Evolutionary conservation across 2,113 vertebrate species (phyloP).

Genomic region (Neodontobutis hainanensis): DNA sequence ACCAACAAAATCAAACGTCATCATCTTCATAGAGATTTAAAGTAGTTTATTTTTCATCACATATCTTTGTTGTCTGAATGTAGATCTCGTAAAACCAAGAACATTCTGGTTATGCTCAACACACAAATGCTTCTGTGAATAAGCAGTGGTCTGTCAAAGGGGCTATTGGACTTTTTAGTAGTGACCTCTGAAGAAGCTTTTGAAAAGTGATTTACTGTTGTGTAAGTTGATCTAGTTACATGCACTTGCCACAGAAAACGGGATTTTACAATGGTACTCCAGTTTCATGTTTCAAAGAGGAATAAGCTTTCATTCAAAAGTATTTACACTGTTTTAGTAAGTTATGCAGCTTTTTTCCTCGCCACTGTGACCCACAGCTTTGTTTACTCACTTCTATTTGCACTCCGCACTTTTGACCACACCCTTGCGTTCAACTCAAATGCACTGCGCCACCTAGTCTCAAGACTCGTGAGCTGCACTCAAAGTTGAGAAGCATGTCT

Average conservation of each 20-base stretch:
- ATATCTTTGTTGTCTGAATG: no score
- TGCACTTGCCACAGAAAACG: background rate
- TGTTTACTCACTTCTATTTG: background rate
- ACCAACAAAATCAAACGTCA: no score
- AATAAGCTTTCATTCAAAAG: background rate
- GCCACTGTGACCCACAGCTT: background rate
- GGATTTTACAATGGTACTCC: no score
- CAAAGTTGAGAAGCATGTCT: background rate
- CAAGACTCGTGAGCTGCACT: background rate
- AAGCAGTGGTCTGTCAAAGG: background rate
- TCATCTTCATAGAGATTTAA: no score
- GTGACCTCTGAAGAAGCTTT: constrained; percentile 44
- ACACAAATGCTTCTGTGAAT: constrained; percentile 1
- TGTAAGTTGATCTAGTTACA: constrained; percentile 22
- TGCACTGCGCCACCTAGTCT: constrained; percentile 29
- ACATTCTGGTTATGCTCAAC: background rate
- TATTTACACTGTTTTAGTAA: background rate
- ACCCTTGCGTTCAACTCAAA: background rate
- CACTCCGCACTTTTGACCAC: background rate
- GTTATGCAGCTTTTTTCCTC: background rate
- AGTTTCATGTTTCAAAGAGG: background rate
- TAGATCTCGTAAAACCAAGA: background rate
- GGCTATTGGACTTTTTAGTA: constrained; percentile 42
- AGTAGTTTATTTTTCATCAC: no score
- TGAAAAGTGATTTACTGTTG: constrained; percentile 28